Evolutionary conservation across 2,888 invertebrate species (phyloP), one percentile per base, ranked within the genome.

Genomic region (Macropis europaea): DNA sequence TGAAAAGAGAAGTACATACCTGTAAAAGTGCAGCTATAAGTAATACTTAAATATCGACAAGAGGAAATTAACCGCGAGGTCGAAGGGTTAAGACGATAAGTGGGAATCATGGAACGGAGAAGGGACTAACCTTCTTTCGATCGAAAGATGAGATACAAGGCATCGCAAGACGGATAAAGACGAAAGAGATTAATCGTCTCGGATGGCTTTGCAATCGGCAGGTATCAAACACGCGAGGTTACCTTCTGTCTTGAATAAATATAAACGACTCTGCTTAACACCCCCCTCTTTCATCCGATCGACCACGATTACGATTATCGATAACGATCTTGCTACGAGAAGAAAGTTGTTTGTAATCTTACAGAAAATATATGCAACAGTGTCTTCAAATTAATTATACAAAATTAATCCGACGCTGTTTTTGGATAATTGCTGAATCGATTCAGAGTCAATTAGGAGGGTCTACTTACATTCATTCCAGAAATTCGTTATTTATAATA

Each of bases 71-170:
- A 75, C 52, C 61, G 30, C 15, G 24, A 17, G 73, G 75, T 69
- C 40, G 60, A 52, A 54, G 69, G 74, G 60, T 61, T 64, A 61
- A 61, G 43, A 32, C 56, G 75, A 73, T 75, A 68, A 64, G 60
- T 53, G 52, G 30, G 45, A 56, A 73, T 68, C 40, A 42, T 22
- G 30, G 36, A 19, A 30, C 19, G 32, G 32, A 34, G 36, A 36
- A 36, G 42, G 50, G 45, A 50, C 24, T 26, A 63, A 50, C 63
- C 56, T 63, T 62, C 72, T 63, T 72, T 57, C 42, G 72, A 72
- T 69, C 52, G 52, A 57, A 52, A 69, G 52, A 62, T 42, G 56
- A 69, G 72, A 72, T 69, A 72, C 45, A 38, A 3, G 4, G 54
- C 34, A 62, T 47, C 43, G 50, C 43, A 13, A 52, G 68, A 72